These are phyloP conservation scores for Tylochromis polylepis DNA, from an alignment of 2,113 vertebrate genomes.

Conservation along the genomic window DNA sequence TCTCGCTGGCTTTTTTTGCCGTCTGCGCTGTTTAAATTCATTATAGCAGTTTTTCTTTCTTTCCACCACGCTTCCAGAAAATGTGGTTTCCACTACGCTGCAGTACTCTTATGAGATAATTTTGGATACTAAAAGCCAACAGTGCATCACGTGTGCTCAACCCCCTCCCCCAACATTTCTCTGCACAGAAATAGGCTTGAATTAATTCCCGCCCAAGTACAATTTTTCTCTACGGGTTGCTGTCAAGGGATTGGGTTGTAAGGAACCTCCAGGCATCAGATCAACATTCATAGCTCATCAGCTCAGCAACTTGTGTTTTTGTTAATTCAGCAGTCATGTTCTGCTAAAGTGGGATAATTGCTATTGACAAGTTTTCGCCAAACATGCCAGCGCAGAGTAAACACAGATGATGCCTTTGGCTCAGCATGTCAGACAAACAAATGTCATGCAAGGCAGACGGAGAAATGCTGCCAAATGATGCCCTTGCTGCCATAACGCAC, in stretches of 20 bases:
- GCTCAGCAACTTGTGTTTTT: constrained; percentile 53
- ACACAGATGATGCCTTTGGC: constrained; percentile 65
- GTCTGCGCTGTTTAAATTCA: constrained; percentile 62
- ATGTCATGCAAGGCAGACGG: constrained; percentile 28
- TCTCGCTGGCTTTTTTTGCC: constrained; percentile 37
- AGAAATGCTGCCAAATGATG: background rate
- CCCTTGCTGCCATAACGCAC: background rate
- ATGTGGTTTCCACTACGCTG: constrained; percentile 20
- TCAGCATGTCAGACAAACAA: constrained; percentile 46
- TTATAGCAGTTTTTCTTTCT: constrained; percentile 64
- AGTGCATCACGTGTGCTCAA: background rate
- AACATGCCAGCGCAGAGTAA: constrained; percentile 60
- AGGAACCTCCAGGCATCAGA: constrained; percentile 52
- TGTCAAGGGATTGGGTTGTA: constrained; percentile 21
- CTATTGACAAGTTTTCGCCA: constrained; percentile 62
- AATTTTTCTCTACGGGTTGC: constrained; percentile 45
- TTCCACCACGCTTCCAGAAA: constrained; percentile 37
- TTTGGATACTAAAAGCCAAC: constrained; percentile 42
- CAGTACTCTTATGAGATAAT: constrained; percentile 17
- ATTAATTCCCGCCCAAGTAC: constrained; percentile 37
- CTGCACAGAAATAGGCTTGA: constrained; percentile 34
- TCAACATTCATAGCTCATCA: constrained; percentile 53
- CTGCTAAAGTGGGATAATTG: constrained; percentile 57
- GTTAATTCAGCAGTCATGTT: constrained; percentile 54
- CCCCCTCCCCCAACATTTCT: background rate